Evolutionary conservation across 2,113 vertebrate genomes (phyloP).

Genomic region (Leucopsar rothschildi): DNA sequence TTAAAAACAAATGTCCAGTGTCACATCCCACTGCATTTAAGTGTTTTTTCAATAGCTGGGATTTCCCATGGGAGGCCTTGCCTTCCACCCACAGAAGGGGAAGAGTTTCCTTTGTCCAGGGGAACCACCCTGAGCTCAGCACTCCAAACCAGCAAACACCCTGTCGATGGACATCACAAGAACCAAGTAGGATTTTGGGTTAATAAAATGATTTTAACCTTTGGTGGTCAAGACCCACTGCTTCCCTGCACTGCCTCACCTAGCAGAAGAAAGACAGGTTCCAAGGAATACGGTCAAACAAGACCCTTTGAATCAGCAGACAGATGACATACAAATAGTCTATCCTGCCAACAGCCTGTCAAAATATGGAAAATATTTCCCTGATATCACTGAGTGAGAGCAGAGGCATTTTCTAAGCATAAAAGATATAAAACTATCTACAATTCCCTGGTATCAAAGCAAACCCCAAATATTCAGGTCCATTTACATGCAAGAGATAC

Average conservation of each 20-base stretch:
- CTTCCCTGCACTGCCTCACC: background rate
- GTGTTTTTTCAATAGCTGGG: background rate
- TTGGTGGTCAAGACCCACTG: background rate
- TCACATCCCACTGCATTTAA: background rate
- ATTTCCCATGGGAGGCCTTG: background rate
- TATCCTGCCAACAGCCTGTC: background rate
- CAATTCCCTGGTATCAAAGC: background rate
- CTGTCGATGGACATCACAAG: rapidly evolving
- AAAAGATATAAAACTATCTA: background rate
- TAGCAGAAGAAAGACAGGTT: background rate
- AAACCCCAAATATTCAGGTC: background rate
- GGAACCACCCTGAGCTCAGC: background rate
- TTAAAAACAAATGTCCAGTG: background rate
- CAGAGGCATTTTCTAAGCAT: background rate
- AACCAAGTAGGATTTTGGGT: background rate
- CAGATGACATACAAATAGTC: background rate
- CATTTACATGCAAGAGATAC: background rate
- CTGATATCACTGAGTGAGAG: background rate
- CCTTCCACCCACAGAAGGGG: background rate
- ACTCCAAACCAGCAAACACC: background rate
- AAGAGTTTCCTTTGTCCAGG: background rate
- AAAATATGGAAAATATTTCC: background rate
- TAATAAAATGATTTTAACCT: background rate
- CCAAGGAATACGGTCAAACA: background rate
- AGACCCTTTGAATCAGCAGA: background rate